phyloP scores from a whole-genome alignment of 2,113 vertebrate species.

The Pimephales promelas region DNA sequence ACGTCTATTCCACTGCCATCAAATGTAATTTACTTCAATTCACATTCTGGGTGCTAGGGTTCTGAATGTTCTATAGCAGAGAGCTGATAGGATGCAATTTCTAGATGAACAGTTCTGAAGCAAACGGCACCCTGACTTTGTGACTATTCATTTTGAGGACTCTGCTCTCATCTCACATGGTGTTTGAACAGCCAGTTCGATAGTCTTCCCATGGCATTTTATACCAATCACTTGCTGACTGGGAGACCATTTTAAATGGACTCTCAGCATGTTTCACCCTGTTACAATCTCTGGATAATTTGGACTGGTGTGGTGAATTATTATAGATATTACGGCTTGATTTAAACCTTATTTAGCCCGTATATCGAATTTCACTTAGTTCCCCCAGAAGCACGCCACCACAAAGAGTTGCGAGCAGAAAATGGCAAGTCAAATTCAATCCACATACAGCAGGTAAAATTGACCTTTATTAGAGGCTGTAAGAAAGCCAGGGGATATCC shows the following conservation, averaged over 20 bases:
- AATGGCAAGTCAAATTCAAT: constrained; percentile 65
- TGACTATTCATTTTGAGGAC: not conserved
- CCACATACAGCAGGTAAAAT: constrained; percentile 60
- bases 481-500: constrained; percentile 54
- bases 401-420: constrained; percentile 46
- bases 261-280: constrained; percentile 40
- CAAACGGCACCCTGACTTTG: not conserved
- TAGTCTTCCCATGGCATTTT: constrained; percentile 42
- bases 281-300: constrained; percentile 46
- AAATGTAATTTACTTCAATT: constrained; percentile 27
- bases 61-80: not conserved
- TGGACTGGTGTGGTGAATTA: constrained; percentile 49
- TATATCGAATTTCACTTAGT: constrained; percentile 65
- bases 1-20: constrained; percentile 1
- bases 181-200: constrained; percentile 45
- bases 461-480: constrained; percentile 62
- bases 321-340: constrained; percentile 60
- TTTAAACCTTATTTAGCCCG: constrained; percentile 64
- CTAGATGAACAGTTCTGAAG: not conserved
- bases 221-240: constrained; percentile 43
- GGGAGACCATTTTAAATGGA: constrained; percentile 23
- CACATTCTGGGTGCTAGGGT: not conserved
- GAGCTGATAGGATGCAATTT: constrained; percentile 16
- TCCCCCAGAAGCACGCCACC: constrained; percentile 44
- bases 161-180: constrained; percentile 46